These are phyloP conservation scores for Macrosiphum euphorbiae DNA, from an alignment of 2,888 invertebrate genomes.

Conservation along the genomic window DNA sequence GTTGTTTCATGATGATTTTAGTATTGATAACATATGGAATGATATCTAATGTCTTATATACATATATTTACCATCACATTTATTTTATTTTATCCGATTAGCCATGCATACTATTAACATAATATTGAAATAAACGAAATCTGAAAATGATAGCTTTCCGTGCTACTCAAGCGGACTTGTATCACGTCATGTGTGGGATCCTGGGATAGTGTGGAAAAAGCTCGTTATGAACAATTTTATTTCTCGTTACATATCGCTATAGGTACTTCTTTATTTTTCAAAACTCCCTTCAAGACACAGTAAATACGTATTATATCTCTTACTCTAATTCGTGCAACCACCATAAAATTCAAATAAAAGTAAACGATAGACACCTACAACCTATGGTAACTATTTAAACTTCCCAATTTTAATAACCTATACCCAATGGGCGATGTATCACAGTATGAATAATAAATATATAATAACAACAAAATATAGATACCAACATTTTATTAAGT, in stretches of 20 bases:
- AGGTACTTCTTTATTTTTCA: background rate
- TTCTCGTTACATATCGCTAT: background rate
- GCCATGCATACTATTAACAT: constrained; percentile 24
- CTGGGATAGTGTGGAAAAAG: background rate
- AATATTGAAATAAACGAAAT: constrained; percentile 44
- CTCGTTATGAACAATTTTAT: constrained; percentile 43
- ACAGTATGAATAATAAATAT: background rate
- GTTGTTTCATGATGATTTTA: background rate
- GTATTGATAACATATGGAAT: background rate
- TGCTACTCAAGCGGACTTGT: constrained; percentile 34
- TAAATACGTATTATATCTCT: constrained; percentile 5
- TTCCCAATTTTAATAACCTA: background rate
- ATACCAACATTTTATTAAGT: background rate
- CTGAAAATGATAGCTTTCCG: constrained; percentile 7
- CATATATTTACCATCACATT: background rate
- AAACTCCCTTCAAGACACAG: background rate
- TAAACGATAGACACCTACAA: background rate
- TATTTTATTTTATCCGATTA: constrained; percentile 18
- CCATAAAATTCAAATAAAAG: background rate
- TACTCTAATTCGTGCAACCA: background rate
- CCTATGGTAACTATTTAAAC: background rate
- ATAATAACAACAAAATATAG: too few relatives aligned
- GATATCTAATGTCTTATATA: background rate
- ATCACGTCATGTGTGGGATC: constrained; percentile 22
- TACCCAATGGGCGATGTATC: background rate